Conservation (phyloP, 1,140 invertebrate genomes). For the Brachionus manjavacas region DNA sequence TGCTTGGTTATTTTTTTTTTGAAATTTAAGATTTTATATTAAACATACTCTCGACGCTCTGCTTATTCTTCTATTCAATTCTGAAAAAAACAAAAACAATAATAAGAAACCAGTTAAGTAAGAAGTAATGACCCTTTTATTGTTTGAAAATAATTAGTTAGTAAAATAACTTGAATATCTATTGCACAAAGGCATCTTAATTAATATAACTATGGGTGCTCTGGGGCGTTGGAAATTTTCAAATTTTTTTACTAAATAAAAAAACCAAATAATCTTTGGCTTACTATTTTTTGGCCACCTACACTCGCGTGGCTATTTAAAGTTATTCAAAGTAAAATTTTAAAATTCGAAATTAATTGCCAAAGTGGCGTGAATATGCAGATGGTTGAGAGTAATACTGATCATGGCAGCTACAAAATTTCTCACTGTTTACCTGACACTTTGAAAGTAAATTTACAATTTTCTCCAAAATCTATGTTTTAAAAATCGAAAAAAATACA, state of each 20-base stretch:
- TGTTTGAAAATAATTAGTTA: not conserved
- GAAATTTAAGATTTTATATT: not conserved
- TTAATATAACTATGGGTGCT: not conserved
- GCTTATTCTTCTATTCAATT: not conserved
- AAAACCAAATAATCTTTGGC: no score
- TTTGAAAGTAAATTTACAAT: not conserved
- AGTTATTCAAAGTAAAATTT: not conserved
- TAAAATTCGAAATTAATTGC: no score
- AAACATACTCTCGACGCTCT: not conserved
- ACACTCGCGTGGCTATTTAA: not conserved
- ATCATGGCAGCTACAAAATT: not conserved
- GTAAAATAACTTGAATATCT: not conserved
- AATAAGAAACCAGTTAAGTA: not conserved
- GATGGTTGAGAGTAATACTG: not conserved
- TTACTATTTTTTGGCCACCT: no score
- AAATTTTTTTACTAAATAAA: not conserved
- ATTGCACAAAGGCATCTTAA: not conserved
- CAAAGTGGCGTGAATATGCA: not conserved
- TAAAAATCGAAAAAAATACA: constrained; percentile 11
- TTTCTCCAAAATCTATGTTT: not conserved
- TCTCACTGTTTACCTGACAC: not conserved
- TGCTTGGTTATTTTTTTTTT: not conserved
- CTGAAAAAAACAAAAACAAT: constrained; percentile 1
- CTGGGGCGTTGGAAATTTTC: not conserved
- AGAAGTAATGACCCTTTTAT: not conserved